Evolutionary conservation across 2,113 vertebrate genomes (phyloP).

Genomic region (Gallinago undulata): DNA sequence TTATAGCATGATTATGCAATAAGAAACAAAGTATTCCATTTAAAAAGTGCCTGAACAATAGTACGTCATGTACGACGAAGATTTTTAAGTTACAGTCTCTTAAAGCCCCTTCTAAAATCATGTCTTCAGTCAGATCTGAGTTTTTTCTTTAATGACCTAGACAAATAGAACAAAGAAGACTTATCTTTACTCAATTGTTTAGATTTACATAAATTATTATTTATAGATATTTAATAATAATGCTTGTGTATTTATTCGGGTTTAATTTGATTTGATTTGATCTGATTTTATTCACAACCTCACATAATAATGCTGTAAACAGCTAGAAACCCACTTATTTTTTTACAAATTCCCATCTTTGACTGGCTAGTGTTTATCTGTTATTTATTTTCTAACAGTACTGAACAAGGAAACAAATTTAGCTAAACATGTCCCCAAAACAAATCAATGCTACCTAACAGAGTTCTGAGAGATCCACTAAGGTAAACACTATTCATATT

Average conservation of each 20-base stretch:
- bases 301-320: background rate
- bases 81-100: constrained; percentile 87
- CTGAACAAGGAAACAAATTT: background rate
- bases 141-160: constrained; percentile 84
- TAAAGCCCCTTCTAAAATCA: constrained; percentile 85
- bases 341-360: background rate
- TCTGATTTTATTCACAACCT: background rate
- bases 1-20: background rate
- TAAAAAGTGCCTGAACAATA: constrained; percentile 78
- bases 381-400: background rate
- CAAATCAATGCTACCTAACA: background rate
- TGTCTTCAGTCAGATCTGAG: constrained; percentile 81
- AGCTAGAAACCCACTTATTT: background rate
- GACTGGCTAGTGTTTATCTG: background rate
- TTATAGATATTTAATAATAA: background rate
- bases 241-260: background rate
- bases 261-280: background rate
- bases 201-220: background rate
- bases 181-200: background rate
- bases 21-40: background rate
- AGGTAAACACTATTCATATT: background rate
- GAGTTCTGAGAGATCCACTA: background rate
- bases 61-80: constrained; percentile 81
- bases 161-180: background rate
- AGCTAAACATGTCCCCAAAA: background rate